Evolutionary conservation across 2,888 invertebrate species (phyloP).

Genomic region (Steinernema hermaphroditum): DNA sequence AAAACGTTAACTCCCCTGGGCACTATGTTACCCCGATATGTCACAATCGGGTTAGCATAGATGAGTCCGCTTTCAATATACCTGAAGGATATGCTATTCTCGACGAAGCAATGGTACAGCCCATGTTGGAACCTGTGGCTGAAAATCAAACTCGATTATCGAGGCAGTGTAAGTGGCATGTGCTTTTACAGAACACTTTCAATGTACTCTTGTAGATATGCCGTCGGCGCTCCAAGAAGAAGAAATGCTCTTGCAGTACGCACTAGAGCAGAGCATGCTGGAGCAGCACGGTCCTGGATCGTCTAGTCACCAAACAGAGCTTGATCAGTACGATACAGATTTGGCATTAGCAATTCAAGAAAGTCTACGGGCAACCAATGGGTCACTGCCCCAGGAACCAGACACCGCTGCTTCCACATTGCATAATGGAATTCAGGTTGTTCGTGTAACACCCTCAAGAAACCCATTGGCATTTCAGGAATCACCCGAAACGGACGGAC

Average conservation of each 20-base stretch:
- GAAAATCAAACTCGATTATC: background rate
- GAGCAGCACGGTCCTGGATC: constrained; percentile 29
- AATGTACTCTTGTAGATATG: background rate
- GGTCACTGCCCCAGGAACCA: background rate
- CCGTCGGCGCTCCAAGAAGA: constrained; percentile 43
- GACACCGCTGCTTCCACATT: background rate
- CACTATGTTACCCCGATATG: constrained; percentile 44
- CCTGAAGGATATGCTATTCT: constrained; percentile 33
- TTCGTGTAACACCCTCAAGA: no score
- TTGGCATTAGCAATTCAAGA: background rate
- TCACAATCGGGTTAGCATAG: constrained; percentile 5
- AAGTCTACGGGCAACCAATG: background rate
- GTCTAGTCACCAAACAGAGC: no score
- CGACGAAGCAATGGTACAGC: constrained; percentile 26
- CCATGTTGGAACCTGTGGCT: background rate
- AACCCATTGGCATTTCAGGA: no score
- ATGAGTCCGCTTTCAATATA: constrained; percentile 37
- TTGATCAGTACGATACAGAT: constrained; percentile 1
- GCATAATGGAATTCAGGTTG: no score
- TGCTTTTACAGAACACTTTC: background rate
- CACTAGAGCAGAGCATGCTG: constrained; percentile 49
- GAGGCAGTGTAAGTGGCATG: background rate
- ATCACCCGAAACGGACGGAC: constrained; percentile 24
- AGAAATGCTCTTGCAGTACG: constrained; percentile 53
- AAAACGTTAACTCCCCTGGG: constrained; percentile 54